phyloP scores from a whole-genome alignment of 2,888 invertebrate genomes.

The Steromphala cineraria region DNA sequence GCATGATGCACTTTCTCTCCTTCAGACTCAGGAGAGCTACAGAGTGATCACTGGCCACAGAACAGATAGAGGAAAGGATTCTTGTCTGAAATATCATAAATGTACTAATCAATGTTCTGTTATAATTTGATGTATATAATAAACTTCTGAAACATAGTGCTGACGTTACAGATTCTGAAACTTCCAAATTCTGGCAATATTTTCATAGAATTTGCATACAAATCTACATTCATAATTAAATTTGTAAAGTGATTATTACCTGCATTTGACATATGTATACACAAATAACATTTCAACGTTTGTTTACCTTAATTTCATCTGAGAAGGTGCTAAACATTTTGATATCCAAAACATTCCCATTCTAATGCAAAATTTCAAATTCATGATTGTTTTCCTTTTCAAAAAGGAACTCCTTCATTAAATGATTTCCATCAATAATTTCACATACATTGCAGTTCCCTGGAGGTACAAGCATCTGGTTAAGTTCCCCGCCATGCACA shows the following conservation, averaged over 20 bases:
- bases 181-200: too few species aligned
- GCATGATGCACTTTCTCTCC: slow-evolving; percentile 94
- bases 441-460: slow-evolving; percentile 81
- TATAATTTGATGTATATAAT: too few species aligned
- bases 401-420: not conserved
- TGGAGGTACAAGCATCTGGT: slow-evolving; percentile 94
- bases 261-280: too few species aligned
- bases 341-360: not conserved
- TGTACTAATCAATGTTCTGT: too few species aligned
- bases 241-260: too few species aligned
- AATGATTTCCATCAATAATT: not conserved
- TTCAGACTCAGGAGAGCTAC: slow-evolving; percentile 93
- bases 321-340: too few species aligned
- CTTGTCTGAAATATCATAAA: slow-evolving; percentile 81
- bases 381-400: too few species aligned
- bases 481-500: slow-evolving; percentile 98
- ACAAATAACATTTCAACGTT: not conserved
- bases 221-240: too few species aligned
- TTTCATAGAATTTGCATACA: too few species aligned
- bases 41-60: slow-evolving; percentile 97
- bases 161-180: too few species aligned
- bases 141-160: too few species aligned
- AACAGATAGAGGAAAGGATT: slow-evolving; percentile 95
- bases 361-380: not conserved
- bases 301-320: too few species aligned